Percentiles rank a stretch among this genome's conserved stretches.
Evolutionary conservation across 1,140 invertebrate genomes (phyloP).

Genomic region (Harlomillsia oculata): DNA sequence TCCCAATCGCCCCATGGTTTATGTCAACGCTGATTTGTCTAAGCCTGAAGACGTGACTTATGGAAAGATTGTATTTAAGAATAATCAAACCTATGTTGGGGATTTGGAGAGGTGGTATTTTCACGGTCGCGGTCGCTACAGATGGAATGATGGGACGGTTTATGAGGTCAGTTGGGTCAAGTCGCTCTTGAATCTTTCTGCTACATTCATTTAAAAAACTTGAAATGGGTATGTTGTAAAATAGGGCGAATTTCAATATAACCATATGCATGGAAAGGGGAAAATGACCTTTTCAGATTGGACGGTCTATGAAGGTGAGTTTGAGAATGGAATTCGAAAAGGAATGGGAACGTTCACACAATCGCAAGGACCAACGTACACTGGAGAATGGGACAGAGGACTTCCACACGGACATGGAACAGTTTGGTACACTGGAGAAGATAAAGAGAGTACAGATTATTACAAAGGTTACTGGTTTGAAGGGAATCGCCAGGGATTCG

Average conservation of each 20-base stretch:
- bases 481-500: constrained; percentile 15
- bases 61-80: constrained; percentile 32
- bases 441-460: constrained; percentile 18
- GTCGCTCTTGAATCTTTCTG: neutral
- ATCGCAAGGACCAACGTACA: constrained; percentile 55
- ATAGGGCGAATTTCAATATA: constrained; percentile 27
- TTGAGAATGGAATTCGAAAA: constrained; percentile 61
- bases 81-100: constrained; percentile 28
- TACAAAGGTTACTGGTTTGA: constrained; percentile 38
- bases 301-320: constrained; percentile 64
- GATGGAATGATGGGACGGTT: constrained; percentile 23
- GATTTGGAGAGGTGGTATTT: constrained; percentile 28
- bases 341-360: constrained; percentile 62
- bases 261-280: constrained; percentile 60
- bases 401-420: constrained; percentile 69
- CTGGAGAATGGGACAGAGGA: constrained; percentile 75
- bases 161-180: constrained; percentile 19
- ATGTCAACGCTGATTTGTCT: no score
- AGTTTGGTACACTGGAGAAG: constrained; percentile 41
- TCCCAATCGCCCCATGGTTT: no score
- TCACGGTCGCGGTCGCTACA: constrained; percentile 25
- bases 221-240: neutral
- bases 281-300: constrained; percentile 72
- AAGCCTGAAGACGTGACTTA: no score
- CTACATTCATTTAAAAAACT: neutral